These are phyloP conservation scores for Myoxocephalus aenaeus DNA, from an alignment of 2,797 vertebrate species.

Conservation along the genomic window DNA sequence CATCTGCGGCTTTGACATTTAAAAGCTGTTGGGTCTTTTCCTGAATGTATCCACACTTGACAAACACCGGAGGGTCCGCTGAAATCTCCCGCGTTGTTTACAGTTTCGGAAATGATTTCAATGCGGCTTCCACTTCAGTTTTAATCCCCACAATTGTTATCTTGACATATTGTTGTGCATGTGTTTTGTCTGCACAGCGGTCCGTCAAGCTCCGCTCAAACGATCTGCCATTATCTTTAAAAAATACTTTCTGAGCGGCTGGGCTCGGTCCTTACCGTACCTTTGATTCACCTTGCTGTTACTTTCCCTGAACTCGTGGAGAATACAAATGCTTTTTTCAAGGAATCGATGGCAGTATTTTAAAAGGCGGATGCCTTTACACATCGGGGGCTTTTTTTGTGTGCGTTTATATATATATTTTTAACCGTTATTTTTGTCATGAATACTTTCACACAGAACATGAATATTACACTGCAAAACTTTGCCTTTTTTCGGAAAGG, in stretches of 20 bases:
- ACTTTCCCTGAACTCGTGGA: neutral
- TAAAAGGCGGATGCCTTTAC: neutral
- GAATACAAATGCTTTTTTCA: neutral
- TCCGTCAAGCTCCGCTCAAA: neutral
- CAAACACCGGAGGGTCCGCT: conserved; percentile 41
- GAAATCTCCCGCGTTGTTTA: conserved; percentile 13
- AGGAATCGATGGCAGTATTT: neutral
- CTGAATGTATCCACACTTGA: conserved; percentile 36
- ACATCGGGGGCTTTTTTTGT: no score
- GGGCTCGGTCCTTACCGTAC: neutral
- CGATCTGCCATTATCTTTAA: neutral
- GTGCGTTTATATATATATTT: no score
- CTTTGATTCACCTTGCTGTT: conserved; percentile 15
- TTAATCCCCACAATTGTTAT: conserved; percentile 45
- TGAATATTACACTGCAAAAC: neutral
- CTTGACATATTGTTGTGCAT: conserved; percentile 17
- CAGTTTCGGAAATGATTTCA: conserved; percentile 38
- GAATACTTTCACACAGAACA: neutral
- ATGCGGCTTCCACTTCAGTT: conserved; percentile 25
- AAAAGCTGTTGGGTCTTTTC: conserved; percentile 49
- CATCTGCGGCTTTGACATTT: conserved; percentile 47
- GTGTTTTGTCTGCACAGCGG: conserved; percentile 14
- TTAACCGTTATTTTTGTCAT: no score
- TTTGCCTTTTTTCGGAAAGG: neutral
- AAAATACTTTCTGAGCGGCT: neutral